Conservation (phyloP, 2,113 vertebrate genomes). For the Menura novaehollandiae region DNA sequence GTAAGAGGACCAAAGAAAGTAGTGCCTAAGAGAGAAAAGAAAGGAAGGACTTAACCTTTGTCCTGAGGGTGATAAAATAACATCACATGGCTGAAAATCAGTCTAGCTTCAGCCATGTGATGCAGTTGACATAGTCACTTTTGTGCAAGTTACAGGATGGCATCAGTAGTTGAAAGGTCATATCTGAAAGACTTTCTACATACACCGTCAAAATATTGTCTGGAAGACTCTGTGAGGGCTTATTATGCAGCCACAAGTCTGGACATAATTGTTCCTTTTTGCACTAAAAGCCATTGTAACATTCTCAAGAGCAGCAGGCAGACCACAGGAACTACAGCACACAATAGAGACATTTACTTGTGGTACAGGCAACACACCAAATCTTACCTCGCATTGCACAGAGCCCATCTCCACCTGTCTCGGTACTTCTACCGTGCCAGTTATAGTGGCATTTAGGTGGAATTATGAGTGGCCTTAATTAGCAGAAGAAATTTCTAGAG, state of each 20-base stretch:
- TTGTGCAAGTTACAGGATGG: conserved; percentile 30
- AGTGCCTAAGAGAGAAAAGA: conserved; percentile 54
- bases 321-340: not conserved
- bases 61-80: conserved; percentile 67
- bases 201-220: not conserved
- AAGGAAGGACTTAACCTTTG: conserved; percentile 74
- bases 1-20: conserved; percentile 37
- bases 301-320: not conserved
- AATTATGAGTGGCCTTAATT: not conserved
- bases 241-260: not conserved
- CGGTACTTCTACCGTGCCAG: not conserved
- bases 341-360: not conserved
- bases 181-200: conserved; percentile 23
- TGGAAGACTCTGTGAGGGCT: not conserved
- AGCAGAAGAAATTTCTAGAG: not conserved
- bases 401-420: not conserved
- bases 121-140: conserved; percentile 47
- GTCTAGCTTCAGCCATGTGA: conserved; percentile 57
- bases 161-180: conserved; percentile 41
- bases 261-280: not conserved
- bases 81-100: conserved; percentile 70
- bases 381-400: not conserved
- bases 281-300: not conserved
- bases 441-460: not conserved
- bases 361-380: not conserved